Percentiles rank a stretch among this genome's conserved stretches.
Conservation (phyloP, 2,888 invertebrate genomes). For the Philhelius pedissequus region DNA sequence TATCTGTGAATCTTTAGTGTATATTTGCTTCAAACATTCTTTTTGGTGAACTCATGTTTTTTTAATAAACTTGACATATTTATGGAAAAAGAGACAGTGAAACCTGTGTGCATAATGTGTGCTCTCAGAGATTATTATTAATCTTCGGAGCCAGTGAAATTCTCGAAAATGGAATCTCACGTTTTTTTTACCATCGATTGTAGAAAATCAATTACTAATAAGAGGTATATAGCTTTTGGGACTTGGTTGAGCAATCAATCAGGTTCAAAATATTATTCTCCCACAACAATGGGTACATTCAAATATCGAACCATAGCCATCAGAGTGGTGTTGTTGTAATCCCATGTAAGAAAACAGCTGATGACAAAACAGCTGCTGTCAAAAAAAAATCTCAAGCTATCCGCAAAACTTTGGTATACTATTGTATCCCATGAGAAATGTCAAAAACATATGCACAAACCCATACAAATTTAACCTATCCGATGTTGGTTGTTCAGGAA, state of each 20-base stretch:
- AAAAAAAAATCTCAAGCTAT: too few relatives aligned
- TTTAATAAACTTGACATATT: background rate
- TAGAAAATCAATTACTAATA: background rate
- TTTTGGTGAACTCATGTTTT: background rate
- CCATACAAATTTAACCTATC: too few relatives aligned
- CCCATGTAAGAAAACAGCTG: too few relatives aligned
- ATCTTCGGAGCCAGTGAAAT: background rate
- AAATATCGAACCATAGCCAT: too few relatives aligned
- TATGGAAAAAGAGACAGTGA: background rate
- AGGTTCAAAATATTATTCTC: background rate
- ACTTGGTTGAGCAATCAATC: background rate
- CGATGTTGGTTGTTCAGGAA: too few relatives aligned
- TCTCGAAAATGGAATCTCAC: background rate
- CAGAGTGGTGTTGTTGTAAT: too few relatives aligned
- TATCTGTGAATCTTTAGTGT: background rate
- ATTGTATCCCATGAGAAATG: too few relatives aligned
- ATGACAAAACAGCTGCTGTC: too few relatives aligned
- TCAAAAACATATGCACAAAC: too few relatives aligned
- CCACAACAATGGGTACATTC: background rate
- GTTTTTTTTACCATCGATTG: background rate
- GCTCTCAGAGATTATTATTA: background rate
- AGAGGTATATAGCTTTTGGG: background rate
- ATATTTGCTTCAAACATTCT: background rate
- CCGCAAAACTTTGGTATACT: too few relatives aligned
- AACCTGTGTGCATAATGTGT: background rate